These are phyloP conservation scores for Melinaea menophilus DNA, from an alignment of 2,888 invertebrate genomes.

Conservation along the genomic window DNA sequence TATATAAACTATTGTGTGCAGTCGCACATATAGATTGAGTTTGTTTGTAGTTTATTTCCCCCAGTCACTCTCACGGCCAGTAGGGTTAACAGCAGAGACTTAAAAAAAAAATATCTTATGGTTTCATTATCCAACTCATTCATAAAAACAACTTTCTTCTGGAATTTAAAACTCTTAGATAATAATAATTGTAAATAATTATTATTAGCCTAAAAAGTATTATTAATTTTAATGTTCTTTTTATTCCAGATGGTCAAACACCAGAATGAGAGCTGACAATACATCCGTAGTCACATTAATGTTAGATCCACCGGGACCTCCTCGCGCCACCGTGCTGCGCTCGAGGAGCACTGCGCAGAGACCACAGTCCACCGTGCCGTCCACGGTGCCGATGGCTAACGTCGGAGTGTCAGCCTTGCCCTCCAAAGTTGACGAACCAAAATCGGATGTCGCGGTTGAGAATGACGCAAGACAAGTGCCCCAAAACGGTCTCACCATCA, in stretches of 20 bases:
- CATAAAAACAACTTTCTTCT: too few relatives aligned
- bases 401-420: conserved; percentile 34
- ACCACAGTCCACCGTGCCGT: conserved; percentile 34
- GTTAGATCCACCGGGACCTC: conserved; percentile 92
- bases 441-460: conserved; percentile 25
- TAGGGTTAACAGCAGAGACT: too few relatives aligned
- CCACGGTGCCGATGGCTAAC: conserved; percentile 32
- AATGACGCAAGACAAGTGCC: conserved; percentile 45
- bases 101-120: too few relatives aligned
- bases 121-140: too few relatives aligned
- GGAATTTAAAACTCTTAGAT: too few relatives aligned
- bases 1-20: too few relatives aligned
- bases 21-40: too few relatives aligned
- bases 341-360: conserved; percentile 50
- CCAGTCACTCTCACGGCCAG: too few relatives aligned
- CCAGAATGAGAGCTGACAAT: conserved; percentile 95
- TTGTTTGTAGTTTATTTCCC: too few relatives aligned
- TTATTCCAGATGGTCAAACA: conserved; percentile 84
- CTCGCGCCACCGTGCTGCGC: conserved; percentile 81
- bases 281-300: conserved; percentile 95
- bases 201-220: not conserved
- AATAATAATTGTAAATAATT: too few relatives aligned
- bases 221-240: conserved; percentile 5
- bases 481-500: conserved; percentile 69
- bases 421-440: conserved; percentile 28